phyloP scores from a whole-genome alignment of 2,888 invertebrate species.

The Antheraea assamensis region DNA sequence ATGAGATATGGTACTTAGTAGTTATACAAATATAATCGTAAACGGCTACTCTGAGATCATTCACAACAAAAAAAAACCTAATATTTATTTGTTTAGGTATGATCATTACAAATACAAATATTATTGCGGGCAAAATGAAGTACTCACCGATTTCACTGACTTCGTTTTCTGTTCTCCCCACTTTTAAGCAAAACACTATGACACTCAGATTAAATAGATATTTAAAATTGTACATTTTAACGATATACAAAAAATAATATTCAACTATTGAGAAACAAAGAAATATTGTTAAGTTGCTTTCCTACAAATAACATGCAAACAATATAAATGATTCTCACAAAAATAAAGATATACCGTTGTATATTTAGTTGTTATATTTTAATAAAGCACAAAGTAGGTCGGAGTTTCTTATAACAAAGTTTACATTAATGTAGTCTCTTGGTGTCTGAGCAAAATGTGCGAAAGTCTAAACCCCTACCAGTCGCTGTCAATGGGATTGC shows the following conservation, averaged over 20 bases:
- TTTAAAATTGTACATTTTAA: conserved; percentile 47
- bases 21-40: not conserved
- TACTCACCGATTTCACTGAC: conserved; percentile 58
- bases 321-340: not conserved
- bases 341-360: not conserved
- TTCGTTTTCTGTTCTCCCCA: conserved; percentile 49
- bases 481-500: conserved; percentile 40
- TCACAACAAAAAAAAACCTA: not conserved
- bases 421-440: conserved; percentile 37
- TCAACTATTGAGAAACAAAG: not conserved
- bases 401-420: not conserved
- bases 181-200: conserved; percentile 54
- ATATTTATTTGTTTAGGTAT: not conserved
- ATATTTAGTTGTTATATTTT: not conserved
- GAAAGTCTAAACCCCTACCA: conserved; percentile 64
- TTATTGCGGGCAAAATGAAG: not conserved
- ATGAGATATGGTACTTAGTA: not conserved
- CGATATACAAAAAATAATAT: not conserved
- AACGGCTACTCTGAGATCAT: not conserved
- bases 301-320: not conserved
- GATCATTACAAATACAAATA: not conserved
- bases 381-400: not conserved
- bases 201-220: conserved; percentile 50
- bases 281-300: not conserved
- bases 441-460: conserved; percentile 45